phyloP scores from a whole-genome alignment of 1,140 invertebrate species.

The Oncopeltus fasciatus region DNA sequence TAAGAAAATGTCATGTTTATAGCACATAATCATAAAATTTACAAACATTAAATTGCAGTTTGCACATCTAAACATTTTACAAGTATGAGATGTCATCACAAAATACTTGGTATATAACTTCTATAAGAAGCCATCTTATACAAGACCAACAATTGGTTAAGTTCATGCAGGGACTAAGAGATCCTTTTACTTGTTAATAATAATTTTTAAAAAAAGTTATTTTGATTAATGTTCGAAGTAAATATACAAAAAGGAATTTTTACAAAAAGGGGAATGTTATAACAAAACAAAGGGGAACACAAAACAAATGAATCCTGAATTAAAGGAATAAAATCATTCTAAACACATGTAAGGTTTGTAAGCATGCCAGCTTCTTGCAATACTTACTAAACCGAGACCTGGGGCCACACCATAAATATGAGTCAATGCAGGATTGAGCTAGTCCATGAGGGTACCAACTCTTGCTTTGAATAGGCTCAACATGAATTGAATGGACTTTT shows the following conservation, averaged over 20 bases:
- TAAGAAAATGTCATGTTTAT: too few relatives aligned
- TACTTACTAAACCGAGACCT: background rate
- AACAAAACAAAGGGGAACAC: background rate
- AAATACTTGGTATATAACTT: too few relatives aligned
- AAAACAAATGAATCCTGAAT: background rate
- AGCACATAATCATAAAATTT: too few relatives aligned
- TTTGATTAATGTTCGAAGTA: background rate
- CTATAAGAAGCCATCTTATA: too few relatives aligned
- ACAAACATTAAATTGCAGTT: too few relatives aligned
- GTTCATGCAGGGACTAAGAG: too few relatives aligned
- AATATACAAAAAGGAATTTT: background rate
- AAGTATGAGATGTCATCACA: too few relatives aligned
- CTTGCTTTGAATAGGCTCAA: background rate
- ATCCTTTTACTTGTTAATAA: background rate
- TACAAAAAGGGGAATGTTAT: background rate
- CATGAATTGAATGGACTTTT: background rate
- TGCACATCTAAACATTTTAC: too few relatives aligned
- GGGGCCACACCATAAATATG: background rate
- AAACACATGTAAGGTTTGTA: background rate
- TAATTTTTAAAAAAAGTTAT: background rate
- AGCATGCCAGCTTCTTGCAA: background rate
- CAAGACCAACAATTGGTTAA: too few relatives aligned
- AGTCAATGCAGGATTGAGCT: background rate
- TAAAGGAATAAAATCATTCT: background rate
- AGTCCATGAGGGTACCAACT: background rate